A percentile compares a stretch with the other conserved stretches of the same genome.
These are phyloP conservation scores for Phrynosoma platyrhinos DNA, from an alignment of 2,113 vertebrate genomes.

Conservation along the genomic window DNA sequence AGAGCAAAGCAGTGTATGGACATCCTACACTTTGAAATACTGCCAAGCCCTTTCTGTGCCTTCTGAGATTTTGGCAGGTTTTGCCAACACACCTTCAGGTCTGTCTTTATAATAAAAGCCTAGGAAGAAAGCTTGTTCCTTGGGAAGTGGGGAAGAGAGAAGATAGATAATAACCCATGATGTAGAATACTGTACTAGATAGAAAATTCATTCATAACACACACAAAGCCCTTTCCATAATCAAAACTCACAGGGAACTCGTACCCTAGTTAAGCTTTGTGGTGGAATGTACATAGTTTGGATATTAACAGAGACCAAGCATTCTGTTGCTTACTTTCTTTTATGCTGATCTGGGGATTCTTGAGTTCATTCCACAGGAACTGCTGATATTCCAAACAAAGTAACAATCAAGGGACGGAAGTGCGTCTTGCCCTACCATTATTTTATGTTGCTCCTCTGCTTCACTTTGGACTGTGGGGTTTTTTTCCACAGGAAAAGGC, in stretches of 20 bases:
- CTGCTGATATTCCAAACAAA: not conserved
- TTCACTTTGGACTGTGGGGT: not conserved
- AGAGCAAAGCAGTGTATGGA: not conserved
- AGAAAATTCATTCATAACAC: not conserved
- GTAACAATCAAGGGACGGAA: not conserved
- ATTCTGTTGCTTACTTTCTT: not conserved
- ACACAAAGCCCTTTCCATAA: not conserved
- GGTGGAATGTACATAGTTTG: not conserved
- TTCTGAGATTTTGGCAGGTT: not conserved
- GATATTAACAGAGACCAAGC: not conserved
- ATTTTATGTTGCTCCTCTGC: not conserved
- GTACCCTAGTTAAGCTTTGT: not conserved
- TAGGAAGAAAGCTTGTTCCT: not conserved
- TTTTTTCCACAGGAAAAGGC: not conserved
- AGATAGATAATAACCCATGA: not conserved
- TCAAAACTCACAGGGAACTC: not conserved
- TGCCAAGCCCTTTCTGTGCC: not conserved
- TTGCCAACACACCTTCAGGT: rapidly evolving
- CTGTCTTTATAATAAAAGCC: not conserved
- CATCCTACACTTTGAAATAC: conserved; percentile 28
- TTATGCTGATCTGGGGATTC: not conserved
- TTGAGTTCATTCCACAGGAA: not conserved
- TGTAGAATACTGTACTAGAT: not conserved
- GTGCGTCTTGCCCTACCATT: not conserved
- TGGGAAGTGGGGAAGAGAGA: not conserved